Percentiles rank a stretch among this genome's conserved stretches.
phyloP scores from a whole-genome alignment of 2,113 vertebrate species.

The Acanthochromis polyacanthus region DNA sequence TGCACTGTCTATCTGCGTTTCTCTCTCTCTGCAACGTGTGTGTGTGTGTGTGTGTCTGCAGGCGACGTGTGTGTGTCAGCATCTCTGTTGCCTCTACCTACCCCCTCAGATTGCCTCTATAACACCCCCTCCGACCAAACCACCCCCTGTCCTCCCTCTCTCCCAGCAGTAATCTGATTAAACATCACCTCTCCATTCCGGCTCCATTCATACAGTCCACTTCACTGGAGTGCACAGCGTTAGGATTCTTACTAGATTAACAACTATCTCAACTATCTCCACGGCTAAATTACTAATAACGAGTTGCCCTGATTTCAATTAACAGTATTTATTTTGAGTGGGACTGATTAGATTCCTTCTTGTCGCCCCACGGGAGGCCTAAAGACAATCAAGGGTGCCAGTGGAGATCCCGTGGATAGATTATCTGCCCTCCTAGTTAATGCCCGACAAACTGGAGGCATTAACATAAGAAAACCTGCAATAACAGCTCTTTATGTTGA shows the following conservation, averaged over 20 bases:
- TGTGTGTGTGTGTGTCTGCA: too few relatives aligned
- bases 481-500: conserved; percentile 44
- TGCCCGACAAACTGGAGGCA: conserved; percentile 69
- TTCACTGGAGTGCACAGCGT: conserved; percentile 15
- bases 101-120: conserved; percentile 54
- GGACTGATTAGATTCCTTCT: conserved; percentile 14
- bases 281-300: background rate
- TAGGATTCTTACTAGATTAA: background rate
- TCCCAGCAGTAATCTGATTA: conserved; percentile 75
- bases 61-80: conserved; percentile 38
- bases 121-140: conserved; percentile 12
- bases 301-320: background rate
- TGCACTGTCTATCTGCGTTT: conserved; percentile 23
- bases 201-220: conserved; percentile 22
- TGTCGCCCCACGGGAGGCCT: conserved; percentile 39
- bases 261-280: background rate
- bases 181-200: conserved; percentile 43
- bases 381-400: conserved; percentile 40
- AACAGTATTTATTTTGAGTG: background rate
- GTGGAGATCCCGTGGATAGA: conserved; percentile 70
- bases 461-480: conserved; percentile 78
- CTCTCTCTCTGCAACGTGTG: conserved; percentile 6
- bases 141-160: conserved; percentile 15
- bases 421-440: conserved; percentile 60
- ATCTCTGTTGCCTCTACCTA: conserved; percentile 69